Evolutionary conservation across 2,797 vertebrate genomes (phyloP).

Genomic region (Limosa lapponica): DNA sequence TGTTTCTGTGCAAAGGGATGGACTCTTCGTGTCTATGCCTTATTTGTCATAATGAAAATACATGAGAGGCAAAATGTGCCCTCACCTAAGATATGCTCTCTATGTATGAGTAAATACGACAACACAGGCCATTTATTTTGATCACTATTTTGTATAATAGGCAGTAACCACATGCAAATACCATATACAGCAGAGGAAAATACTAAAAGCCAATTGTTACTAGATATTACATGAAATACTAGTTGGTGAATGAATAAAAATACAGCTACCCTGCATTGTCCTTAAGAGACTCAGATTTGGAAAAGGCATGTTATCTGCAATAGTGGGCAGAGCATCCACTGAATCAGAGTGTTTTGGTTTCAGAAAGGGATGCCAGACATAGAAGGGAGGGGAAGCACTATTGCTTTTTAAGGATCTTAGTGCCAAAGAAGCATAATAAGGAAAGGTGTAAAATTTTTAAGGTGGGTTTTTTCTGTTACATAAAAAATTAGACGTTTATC

Average conservation of each 20-base stretch:
- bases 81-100: background rate
- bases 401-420: background rate
- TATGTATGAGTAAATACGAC: background rate
- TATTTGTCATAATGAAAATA: constrained; percentile 22
- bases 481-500: background rate
- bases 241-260: background rate
- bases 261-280: background rate
- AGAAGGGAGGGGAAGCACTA: background rate
- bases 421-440: constrained; percentile 1
- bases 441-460: background rate
- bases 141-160: background rate
- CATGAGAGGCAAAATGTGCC: constrained; percentile 4
- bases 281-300: background rate
- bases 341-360: constrained; percentile 30
- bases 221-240: background rate
- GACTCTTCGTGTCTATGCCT: background rate
- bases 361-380: background rate
- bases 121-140: background rate
- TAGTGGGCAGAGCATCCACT: constrained; percentile 24
- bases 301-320: background rate
- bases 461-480: background rate
- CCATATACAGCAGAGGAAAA: background rate
- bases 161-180: background rate
- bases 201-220: background rate
- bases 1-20: background rate